Base-by-base conservation (phyloP, 2,797 vertebrate species). In the Bucorvus abyssinicus region DNA sequence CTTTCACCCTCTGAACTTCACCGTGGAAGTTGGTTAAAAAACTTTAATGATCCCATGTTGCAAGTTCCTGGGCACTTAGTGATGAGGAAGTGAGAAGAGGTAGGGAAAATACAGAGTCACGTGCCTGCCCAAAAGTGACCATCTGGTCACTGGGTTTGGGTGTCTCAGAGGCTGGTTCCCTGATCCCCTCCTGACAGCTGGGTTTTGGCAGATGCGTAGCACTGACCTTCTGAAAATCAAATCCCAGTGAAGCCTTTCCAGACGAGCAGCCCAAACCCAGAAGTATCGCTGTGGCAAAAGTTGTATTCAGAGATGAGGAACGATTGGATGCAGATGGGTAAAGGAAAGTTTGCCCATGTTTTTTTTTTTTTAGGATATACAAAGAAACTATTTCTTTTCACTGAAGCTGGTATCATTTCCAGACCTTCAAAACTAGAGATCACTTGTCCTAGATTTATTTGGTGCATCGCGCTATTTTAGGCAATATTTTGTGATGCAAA, bases 401-500 rank as follows among this genome's bases (percentile, higher is more conserved):
- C 59, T 74, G 73, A 91, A 89, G 59, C 21, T 74, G 63, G 27
- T 74, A 27, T 80, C 13, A 81, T 81, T 84, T 90, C 65, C 55
- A 91, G 61, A 30, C 50, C 60, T 88, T 90, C 27, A 76, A 59
- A 91, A 40, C 61, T 44, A 34, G 21, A 88, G 34, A 81, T 47
- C 22, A n/a, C 14, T 86, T 90, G 77, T 40, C 67, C 52, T 76
- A 88, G 49, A 84, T 81, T 24, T 22, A 57, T 94, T 96, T 95
- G 63, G 77, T 79, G 44, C 88, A 88, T 68, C 27, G 32, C 0
- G 4, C 81, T 94, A 91, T 92, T 92, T 90, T 94, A 87, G 86
- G 91, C 79, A 90, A 59, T 63, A 90, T 84, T 87, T 91, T 8
- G 6, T 34, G 80, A 94, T 89, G 93, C 59, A 87, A 87, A 91